Base-by-base conservation (phyloP, 2,888 invertebrate species). In the Nesidiocoris tenuis region DNA sequence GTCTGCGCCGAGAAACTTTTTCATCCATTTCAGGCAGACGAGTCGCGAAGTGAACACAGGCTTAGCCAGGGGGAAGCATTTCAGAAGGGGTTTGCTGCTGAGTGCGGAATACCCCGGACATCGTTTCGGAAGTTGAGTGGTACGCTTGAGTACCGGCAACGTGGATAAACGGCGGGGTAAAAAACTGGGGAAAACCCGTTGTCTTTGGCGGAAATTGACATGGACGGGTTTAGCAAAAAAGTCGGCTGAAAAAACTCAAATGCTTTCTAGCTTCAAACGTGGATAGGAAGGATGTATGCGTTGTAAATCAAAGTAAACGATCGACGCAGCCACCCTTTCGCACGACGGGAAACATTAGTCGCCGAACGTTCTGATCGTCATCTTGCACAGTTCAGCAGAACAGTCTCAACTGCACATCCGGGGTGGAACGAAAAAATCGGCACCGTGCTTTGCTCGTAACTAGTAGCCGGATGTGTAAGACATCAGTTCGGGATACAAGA, bases 261-360 rank as follows among this genome's bases (percentile, higher is more conserved):
- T 39, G 39, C 39, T 39, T 12, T 39, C 39, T 12, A 7, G 39
- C 39, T 39, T 39, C 39, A 39, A 39, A 39, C 39, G 39, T 39
- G 5, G 5, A 12, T 39, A 57, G 65, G 63, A 74, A 54, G 74
- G 74, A 74, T 74, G 74, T 65, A 24, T 24, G 56, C 74, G 23
- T 55, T 63, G 56, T 74, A 74, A 74, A 74, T 74, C 74, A 74
- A 74, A 56, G 74, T 59, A 65, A 65, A 74, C 12, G 39, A 7
- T 39, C 39, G 39, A 7, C 5, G 5, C 12, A 12, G 39, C 39
- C 39, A 12, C 39, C 39, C 39, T 39, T 39, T 39, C 12, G 39
- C 39, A 7, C 39, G 3, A 39, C 39, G 39, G 39, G 12, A 39
- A 39, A 39, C 39, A 39, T 39, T 39, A 39, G 39, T 39, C 12